Evolutionary conservation across 2,888 invertebrate genomes (phyloP).

Genomic region (Heteromurus nitidus): DNA sequence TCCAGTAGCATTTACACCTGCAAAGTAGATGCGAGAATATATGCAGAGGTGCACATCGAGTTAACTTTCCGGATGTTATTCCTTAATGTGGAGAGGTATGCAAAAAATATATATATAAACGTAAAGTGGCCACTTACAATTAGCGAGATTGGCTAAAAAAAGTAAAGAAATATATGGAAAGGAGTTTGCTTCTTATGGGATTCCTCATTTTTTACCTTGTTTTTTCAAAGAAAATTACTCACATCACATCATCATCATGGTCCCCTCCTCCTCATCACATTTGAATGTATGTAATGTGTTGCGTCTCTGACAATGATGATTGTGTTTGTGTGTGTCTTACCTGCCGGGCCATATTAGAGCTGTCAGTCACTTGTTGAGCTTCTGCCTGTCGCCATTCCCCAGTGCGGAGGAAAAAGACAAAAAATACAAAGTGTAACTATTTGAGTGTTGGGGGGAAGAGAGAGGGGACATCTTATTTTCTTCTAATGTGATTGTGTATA

Average conservation of each 20-base stretch:
- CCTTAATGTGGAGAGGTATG: not conserved
- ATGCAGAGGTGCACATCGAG: not conserved
- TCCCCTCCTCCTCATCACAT: constrained; percentile 5
- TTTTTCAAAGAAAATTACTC: constrained; percentile 34
- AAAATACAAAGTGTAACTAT: too few species aligned
- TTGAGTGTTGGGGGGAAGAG: too few species aligned
- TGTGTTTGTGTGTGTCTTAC: constrained; percentile 13
- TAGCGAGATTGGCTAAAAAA: constrained; percentile 15
- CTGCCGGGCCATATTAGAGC: constrained; percentile 6
- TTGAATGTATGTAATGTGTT: constrained; percentile 17
- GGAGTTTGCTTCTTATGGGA: not conserved
- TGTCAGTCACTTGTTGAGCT: constrained; percentile 2
- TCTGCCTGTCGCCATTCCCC: too few species aligned
- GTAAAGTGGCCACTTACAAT: constrained; percentile 33
- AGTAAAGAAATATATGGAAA: not conserved
- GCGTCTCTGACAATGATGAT: constrained; percentile 12
- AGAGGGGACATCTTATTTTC: too few species aligned
- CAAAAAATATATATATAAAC: not conserved
- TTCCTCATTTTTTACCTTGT: constrained; percentile 24
- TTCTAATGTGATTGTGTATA: too few species aligned
- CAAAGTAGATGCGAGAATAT: constrained; percentile 36
- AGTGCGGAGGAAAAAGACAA: not conserved
- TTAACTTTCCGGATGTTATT: constrained; percentile 33
- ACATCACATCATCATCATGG: constrained; percentile 14
- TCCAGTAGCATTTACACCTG: constrained; percentile 37